These are phyloP conservation scores for Peromyscus aztecus DNA, from an alignment of 2,797 vertebrate genomes.

Conservation along the genomic window DNA sequence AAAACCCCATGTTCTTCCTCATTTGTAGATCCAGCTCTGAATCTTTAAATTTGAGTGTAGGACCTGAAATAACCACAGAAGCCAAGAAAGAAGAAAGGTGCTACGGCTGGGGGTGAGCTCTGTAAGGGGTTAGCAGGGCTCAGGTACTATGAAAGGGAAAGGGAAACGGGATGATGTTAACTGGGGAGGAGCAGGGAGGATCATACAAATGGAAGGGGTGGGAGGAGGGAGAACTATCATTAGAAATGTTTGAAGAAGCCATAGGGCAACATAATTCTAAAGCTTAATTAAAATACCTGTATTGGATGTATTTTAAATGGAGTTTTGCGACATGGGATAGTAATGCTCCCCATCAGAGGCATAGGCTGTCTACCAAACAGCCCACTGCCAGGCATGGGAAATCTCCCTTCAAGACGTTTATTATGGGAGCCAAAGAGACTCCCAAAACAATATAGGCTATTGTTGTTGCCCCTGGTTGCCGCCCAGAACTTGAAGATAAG, in stretches of 20 bases:
- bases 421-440: not conserved
- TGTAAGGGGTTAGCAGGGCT: not conserved
- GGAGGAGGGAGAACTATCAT: not conserved
- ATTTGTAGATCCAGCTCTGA: not conserved
- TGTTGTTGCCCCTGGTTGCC: not conserved
- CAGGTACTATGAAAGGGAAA: not conserved
- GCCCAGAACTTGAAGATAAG: not conserved
- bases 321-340: not conserved
- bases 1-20: not conserved
- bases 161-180: no score
- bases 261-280: not conserved
- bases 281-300: not conserved
- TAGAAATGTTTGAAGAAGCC: not conserved
- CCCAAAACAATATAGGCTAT: not conserved
- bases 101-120: not conserved
- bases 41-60: not conserved
- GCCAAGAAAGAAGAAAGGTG: not conserved
- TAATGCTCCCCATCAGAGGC: not conserved
- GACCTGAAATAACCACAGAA: not conserved
- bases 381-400: not conserved
- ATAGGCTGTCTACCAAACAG: not conserved
- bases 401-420: no score
- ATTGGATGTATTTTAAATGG: not conserved
- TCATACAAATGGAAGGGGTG: not conserved
- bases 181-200: not conserved